Evolutionary conservation across 1,140 invertebrate species (phyloP).

Genomic region (Matsumurasca onukii): DNA sequence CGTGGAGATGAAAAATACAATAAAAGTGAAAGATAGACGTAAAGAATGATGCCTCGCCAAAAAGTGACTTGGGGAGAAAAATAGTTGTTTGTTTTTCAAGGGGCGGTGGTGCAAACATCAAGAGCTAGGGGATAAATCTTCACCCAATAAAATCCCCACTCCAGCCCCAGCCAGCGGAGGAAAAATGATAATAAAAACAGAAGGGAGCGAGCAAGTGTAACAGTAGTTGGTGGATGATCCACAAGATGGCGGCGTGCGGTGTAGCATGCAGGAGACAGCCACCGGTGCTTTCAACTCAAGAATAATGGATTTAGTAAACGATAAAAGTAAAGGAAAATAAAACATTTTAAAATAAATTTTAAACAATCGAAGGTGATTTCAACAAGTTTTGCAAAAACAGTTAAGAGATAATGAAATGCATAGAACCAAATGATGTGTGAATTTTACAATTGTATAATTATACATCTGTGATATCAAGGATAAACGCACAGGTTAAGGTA

Average conservation of each 20-base stretch:
- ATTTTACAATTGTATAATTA: too few relatives aligned
- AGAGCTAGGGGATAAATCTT: slow-evolving; percentile 31
- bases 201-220: slow-evolving; percentile 26
- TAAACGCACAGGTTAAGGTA: too few relatives aligned
- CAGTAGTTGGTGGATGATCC: slow-evolving; percentile 12
- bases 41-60: slow-evolving; percentile 12
- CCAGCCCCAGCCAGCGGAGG: slow-evolving; percentile 9
- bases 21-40: slow-evolving; percentile 24
- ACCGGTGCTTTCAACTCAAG: too few relatives aligned
- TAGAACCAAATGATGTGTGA: too few relatives aligned
- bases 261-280: not conserved
- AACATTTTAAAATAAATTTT: too few relatives aligned
- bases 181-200: slow-evolving; percentile 35
- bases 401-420: too few relatives aligned
- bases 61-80: slow-evolving; percentile 29
- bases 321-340: too few relatives aligned
- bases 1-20: not conserved
- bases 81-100: slow-evolving; percentile 26
- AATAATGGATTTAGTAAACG: too few relatives aligned
- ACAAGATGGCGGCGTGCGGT: not conserved
- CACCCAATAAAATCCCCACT: slow-evolving; percentile 30
- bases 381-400: too few relatives aligned
- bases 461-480: too few relatives aligned
- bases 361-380: too few relatives aligned
- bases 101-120: slow-evolving; percentile 26